Conservation (phyloP, 2,888 invertebrate genomes). For the Caradrina kadenii region DNA sequence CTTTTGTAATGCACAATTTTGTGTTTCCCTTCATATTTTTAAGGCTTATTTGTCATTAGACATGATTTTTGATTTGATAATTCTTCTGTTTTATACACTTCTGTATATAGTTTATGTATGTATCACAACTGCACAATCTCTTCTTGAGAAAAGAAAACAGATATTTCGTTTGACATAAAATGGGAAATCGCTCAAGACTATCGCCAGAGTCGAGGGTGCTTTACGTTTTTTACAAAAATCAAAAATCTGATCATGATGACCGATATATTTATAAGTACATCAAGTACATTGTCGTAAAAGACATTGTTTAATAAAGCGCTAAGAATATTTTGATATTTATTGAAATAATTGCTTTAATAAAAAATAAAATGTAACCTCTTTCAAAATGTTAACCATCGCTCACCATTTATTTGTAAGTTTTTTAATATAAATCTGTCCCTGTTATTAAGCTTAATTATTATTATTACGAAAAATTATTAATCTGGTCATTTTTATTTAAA, state of each 20-base stretch:
- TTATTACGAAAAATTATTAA: conserved; percentile 89
- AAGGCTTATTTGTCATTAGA: conserved; percentile 79
- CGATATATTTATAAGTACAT: conserved; percentile 83
- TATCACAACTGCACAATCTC: conserved; percentile 83
- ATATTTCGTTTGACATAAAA: conserved; percentile 65
- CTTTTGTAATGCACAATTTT: conserved; percentile 87
- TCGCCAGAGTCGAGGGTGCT: conserved; percentile 81
- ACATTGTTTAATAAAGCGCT: conserved; percentile 85
- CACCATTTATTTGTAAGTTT: conserved; percentile 88
- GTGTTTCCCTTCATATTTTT: conserved; percentile 77
- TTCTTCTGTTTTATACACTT: conserved; percentile 75
- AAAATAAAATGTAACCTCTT: conserved; percentile 87
- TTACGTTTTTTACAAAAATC: conserved; percentile 62
- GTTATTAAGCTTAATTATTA: conserved; percentile 85
- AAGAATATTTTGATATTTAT: conserved; percentile 87
- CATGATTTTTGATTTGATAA: conserved; percentile 72
- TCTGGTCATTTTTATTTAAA: conserved; percentile 91
- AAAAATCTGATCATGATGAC: conserved; percentile 76
- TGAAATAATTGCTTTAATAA: conserved; percentile 86
- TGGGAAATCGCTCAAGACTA: conserved; percentile 65
- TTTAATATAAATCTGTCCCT: conserved; percentile 88
- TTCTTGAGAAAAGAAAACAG: conserved; percentile 69
- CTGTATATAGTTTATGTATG: conserved; percentile 83
- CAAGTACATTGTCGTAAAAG: conserved; percentile 88
- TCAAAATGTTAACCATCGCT: conserved; percentile 90